These are phyloP conservation scores for Eristalis arbustorum DNA, from an alignment of 2,888 invertebrate genomes.

Conservation along the genomic window DNA sequence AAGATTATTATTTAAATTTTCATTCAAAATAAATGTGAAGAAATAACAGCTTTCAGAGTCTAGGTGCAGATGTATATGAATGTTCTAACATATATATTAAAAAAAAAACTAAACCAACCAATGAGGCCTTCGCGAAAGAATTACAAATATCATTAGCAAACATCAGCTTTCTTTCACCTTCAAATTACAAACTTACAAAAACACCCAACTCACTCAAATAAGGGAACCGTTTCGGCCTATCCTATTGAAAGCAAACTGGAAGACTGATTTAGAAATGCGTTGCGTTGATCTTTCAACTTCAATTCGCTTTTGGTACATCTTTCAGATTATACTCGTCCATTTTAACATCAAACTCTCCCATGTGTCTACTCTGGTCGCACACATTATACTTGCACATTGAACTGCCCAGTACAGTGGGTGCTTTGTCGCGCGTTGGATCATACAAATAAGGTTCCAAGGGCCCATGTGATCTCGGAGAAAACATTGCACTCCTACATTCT, in stretches of 20 bases:
- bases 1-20: not conserved
- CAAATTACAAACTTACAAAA: conserved; percentile 8
- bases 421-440: conserved; percentile 54
- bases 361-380: conserved; percentile 35
- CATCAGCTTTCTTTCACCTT: conserved; percentile 1
- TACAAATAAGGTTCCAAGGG: conserved; percentile 63
- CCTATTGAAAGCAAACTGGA: conserved; percentile 71
- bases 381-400: conserved; percentile 44
- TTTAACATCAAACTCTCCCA: conserved; percentile 55
- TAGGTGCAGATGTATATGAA: not conserved
- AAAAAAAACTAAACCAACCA: not conserved
- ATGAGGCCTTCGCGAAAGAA: not conserved
- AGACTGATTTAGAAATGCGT: conserved; percentile 71
- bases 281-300: conserved; percentile 67
- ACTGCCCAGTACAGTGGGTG: conserved; percentile 44
- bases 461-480: conserved; percentile 16
- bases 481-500: conserved; percentile 30
- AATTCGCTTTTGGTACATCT: conserved; percentile 60
- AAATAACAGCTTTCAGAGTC: not conserved
- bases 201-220: conserved; percentile 17
- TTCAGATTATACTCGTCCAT: conserved; percentile 59
- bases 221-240: conserved; percentile 59
- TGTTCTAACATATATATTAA: not conserved
- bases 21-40: not conserved
- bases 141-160: conserved; percentile 1